Evolutionary conservation across 1,140 invertebrate genomes (phyloP), one percentile per base, ranked within the genome.

Genomic region (Drosophila takahashii): DNA sequence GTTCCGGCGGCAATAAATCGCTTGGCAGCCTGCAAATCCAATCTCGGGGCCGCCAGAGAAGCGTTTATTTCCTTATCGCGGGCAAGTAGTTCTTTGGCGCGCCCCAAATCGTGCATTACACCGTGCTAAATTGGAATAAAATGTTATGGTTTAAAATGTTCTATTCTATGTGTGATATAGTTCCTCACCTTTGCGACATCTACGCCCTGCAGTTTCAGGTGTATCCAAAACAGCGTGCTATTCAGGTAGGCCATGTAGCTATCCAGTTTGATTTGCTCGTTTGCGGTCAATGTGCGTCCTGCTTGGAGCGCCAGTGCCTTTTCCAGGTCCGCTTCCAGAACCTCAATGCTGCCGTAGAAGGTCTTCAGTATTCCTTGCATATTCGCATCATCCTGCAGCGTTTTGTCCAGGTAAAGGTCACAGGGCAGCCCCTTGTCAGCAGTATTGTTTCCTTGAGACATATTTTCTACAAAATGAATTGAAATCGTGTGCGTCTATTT

Each of bases 161-260:
- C 3, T 18, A 9, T 13, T 50, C 7, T 18, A 29, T 9, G 22
- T 27, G 3, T 41, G 3, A 16, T n/a, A 10, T n/a, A 15, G 22
- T 2, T 22, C 22, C 16, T 4, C 59, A 79, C 77, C 69, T 85
- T 84, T 0, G 77, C 47, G 6, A 67, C 15, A 52, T 84, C 77
- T 10, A 22, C 41, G 7, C 81, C 80, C 15, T 77, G 77, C 6
- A 84, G 26, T 52, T 77, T 84, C 1, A 85, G 39, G 22, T 77
- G 37, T 37, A 84, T 84, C 72, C 77, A 84, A 58, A 48, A 84
- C n/a, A 84, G 32, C 7, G 81, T 84, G 51, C 81, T 84, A 16
- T 42, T 80, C 1, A 45, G 41, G 41, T 85, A 84, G 1, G 58
- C 41, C n/a, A 85, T 32, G 18, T 77, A 84, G 7, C 53, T 84